phyloP scores from a whole-genome alignment of 2,888 invertebrate genomes.

The Drosophila monieri region DNA sequence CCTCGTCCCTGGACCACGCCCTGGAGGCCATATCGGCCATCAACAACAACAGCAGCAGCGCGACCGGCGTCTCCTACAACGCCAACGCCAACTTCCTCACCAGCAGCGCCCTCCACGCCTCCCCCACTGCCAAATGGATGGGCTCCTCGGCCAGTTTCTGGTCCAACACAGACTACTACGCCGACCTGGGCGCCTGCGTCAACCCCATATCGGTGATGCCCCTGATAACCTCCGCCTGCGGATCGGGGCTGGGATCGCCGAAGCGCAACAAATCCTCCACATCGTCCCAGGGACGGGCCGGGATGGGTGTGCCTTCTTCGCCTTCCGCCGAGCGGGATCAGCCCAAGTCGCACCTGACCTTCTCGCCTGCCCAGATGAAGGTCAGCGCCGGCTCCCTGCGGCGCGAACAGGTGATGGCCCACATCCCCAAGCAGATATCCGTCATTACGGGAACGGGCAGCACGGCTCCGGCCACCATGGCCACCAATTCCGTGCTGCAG shows the following conservation, averaged over 20 bases:
- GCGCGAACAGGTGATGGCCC: constrained; percentile 73
- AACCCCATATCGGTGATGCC: constrained; percentile 97
- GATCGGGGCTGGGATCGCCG: constrained; percentile 80
- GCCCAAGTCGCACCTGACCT: constrained; percentile 88
- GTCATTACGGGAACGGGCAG: constrained; percentile 62
- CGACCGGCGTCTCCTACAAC: constrained; percentile 48
- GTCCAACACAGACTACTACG: constrained; percentile 87
- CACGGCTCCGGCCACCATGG: constrained; percentile 73
- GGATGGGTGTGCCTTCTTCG: constrained; percentile 84
- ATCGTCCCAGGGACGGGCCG: constrained; percentile 35
- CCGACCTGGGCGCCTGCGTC: constrained; percentile 89
- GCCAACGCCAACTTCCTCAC: constrained; percentile 63
- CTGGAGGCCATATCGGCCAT: constrained; percentile 81
- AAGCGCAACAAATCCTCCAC: constrained; percentile 26
- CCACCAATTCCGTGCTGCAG: constrained; percentile 77
- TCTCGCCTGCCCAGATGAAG: constrained; percentile 89
- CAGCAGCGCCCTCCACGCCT: constrained; percentile 64
- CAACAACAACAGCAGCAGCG: constrained; percentile 47
- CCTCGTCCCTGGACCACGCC: constrained; percentile 84
- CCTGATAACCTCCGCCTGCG: constrained; percentile 85
- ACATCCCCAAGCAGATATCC: constrained; percentile 80
- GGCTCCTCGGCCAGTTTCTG: constrained; percentile 75
- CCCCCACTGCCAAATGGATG: constrained; percentile 74
- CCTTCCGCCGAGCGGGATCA: constrained; percentile 86
- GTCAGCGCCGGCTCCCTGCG: constrained; percentile 83